These are phyloP conservation scores for Strigamia crassipes DNA, from an alignment of 2,888 invertebrate genomes.

Conservation along the genomic window DNA sequence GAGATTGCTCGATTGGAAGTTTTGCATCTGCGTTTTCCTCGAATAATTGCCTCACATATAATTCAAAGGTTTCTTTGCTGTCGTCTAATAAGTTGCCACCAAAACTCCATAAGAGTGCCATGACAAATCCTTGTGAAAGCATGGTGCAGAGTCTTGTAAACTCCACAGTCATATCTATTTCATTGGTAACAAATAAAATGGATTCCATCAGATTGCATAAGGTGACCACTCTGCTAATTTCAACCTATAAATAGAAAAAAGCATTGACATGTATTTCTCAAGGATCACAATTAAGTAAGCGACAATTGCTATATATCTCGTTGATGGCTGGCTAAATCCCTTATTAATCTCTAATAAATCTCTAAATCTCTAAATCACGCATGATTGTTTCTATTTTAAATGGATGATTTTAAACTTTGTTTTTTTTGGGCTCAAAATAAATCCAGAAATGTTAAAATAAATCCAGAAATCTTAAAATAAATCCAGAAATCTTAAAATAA, in stretches of 20 bases:
- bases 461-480: too few relatives aligned
- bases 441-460: too few relatives aligned
- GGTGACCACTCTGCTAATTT: constrained; percentile 78
- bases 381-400: too few relatives aligned
- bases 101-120: constrained; percentile 81
- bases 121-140: constrained; percentile 77
- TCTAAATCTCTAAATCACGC: too few relatives aligned
- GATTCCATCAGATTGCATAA: constrained; percentile 75
- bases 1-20: constrained; percentile 70
- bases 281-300: too few relatives aligned
- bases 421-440: too few relatives aligned
- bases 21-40: constrained; percentile 72
- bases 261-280: too few relatives aligned
- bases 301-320: too few relatives aligned
- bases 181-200: constrained; percentile 68
- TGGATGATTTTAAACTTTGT: too few relatives aligned
- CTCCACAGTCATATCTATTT: constrained; percentile 68
- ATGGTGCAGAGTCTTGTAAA: constrained; percentile 65
- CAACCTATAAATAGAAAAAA: constrained; percentile 72
- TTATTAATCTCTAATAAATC: too few relatives aligned
- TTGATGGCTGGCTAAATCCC: too few relatives aligned
- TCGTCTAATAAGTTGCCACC: constrained; percentile 80
- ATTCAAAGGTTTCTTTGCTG: constrained; percentile 72
- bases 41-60: constrained; percentile 70
- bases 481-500: too few relatives aligned